Conservation (phyloP, 2,113 vertebrate species). For the Campylomormyrus tamandua region DNA sequence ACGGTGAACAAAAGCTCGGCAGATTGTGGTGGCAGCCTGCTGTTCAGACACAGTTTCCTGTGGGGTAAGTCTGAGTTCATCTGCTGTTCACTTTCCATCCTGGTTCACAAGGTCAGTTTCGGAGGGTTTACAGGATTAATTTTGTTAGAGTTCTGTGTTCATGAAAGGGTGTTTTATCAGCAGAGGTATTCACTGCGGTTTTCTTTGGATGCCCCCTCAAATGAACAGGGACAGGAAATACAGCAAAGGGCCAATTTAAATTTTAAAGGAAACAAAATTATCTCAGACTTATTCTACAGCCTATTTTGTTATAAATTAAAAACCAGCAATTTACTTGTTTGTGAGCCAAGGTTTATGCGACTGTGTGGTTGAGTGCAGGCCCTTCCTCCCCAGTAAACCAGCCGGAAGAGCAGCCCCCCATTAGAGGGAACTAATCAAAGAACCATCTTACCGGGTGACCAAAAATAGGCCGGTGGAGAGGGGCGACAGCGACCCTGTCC, state of each 20-base stretch:
- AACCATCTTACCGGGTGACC: constrained; percentile 42
- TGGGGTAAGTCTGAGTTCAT: not conserved
- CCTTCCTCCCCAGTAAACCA: constrained; percentile 52
- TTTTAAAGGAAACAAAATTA: constrained; percentile 6
- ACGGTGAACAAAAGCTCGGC: not conserved
- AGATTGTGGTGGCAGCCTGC: not conserved
- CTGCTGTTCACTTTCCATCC: not conserved
- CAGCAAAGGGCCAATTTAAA: not conserved
- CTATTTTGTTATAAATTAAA: constrained; percentile 11
- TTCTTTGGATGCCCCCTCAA: not conserved
- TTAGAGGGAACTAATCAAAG: constrained; percentile 56
- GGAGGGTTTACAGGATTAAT: not conserved
- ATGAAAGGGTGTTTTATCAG: not conserved
- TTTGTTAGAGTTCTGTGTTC: not conserved
- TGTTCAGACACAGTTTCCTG: not conserved
- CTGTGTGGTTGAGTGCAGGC: constrained; percentile 43
- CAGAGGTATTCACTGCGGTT: not conserved
- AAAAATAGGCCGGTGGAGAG: constrained; percentile 28
- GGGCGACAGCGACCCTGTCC: constrained; percentile 3
- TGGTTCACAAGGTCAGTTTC: not conserved
- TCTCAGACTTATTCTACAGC: not conserved
- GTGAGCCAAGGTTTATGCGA: constrained; percentile 39
- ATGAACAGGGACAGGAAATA: not conserved
- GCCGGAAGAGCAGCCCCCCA: constrained; percentile 55
- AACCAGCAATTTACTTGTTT: constrained; percentile 33